Base-by-base conservation (phyloP, 1,140 invertebrate species). In the Heterodera schachtii region DNA sequence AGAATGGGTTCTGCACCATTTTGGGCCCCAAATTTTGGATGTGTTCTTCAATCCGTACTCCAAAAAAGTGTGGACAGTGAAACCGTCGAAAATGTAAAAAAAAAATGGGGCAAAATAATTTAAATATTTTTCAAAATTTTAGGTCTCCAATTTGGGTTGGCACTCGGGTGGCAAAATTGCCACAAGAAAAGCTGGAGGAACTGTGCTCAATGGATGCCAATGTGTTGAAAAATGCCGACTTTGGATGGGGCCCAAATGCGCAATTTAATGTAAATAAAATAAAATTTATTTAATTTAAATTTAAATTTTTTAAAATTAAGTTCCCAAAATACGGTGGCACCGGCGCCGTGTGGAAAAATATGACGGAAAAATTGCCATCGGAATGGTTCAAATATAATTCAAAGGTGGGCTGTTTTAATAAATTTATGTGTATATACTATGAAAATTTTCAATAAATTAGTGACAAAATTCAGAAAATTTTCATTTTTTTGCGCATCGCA, bases 241-340 rank as follows among this genome's bases (percentile, higher is more conserved):
- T 90, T 73, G 88, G 90, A 60, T 90, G 89, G 89, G 89, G 88
- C 47, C 89, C 89, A 49, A 90, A 90, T 75, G 83, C 84, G 6
- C 81, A 81, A 67, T 90, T 90, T 57, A 80, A 31, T 57, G 67
- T 80, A 64, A 64, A 64, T 52, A 64, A 64, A 64, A 64, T 64
- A 64, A 19, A 43, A 49, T 49, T n/a, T 69, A 78, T n/a, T 60
- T 70, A 52, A 52, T 76, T 76, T 70, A 8, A 31, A 70, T 49
- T 21, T 52, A 4, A 5, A 71, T 71, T 73, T 64, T 21, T 11
- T 64, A 11, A 13, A 64, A 64, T 64, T 76, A 5, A 78, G 76
- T 90, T 90, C 81, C 89, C 89, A 16, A 90, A 87, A 44, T 88
- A 90, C 75, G 89, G 89, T 70, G 89, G 89, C 73, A 90, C 88